These are phyloP conservation scores for Bimastos eiseni DNA, from an alignment of 2,888 invertebrate species.

Conservation along the genomic window DNA sequence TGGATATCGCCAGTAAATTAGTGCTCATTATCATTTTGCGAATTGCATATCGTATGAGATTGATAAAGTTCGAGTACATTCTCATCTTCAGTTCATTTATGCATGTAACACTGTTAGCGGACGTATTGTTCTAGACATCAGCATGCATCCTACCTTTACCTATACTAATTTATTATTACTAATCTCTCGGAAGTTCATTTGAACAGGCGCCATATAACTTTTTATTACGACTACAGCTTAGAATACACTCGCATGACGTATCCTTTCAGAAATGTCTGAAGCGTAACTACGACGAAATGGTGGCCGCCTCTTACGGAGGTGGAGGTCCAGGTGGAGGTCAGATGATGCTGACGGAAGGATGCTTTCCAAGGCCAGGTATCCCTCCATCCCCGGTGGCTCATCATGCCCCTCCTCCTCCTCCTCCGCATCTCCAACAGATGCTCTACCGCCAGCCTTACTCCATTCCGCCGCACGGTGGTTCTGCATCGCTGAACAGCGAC, in stretches of 20 bases:
- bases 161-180: no score
- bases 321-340: not conserved
- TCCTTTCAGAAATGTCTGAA: not conserved
- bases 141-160: no score
- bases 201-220: no score
- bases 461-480: not conserved
- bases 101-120: no score
- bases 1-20: no score
- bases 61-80: no score
- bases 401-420: not conserved
- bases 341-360: not conserved
- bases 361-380: not conserved
- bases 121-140: no score
- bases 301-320: not conserved
- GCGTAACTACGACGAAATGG: conserved; percentile 17
- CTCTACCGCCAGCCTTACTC: conserved; percentile 20
- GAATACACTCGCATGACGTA: not conserved
- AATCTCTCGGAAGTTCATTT: no score
- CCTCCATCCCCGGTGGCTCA: not conserved
- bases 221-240: no score
- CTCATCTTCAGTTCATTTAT: no score
- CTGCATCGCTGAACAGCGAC: not conserved
- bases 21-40: no score
- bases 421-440: conserved; percentile 8
- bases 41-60: no score